These are phyloP conservation scores for Eucidaris tribuloides DNA, from an alignment of 35 echinoderm and acorn worm species.

Conservation along the genomic window DNA sequence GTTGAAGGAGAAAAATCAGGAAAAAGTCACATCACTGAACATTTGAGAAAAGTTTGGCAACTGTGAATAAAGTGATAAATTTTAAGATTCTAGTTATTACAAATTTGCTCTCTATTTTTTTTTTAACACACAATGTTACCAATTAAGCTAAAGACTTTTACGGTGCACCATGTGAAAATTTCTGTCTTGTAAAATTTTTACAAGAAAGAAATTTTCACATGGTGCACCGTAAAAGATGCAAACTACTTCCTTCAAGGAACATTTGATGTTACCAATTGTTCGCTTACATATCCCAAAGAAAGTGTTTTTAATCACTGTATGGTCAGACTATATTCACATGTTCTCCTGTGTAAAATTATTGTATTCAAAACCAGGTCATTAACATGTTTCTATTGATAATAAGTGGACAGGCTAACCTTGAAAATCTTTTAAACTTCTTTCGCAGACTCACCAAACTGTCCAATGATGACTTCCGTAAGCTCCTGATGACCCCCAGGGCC, in stretches of 20 bases:
- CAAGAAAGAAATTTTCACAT: no score
- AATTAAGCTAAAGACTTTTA: no score
- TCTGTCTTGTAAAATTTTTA: no score
- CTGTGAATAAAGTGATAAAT: no score
- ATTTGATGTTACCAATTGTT: no score
- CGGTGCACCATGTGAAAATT: no score
- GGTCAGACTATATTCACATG: background rate
- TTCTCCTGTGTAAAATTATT: background rate
- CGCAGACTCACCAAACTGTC: conserved; percentile 73
- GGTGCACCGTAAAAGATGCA: no score
- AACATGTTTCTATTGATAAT: background rate
- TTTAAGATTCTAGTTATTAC: no score
- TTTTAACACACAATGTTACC: no score
- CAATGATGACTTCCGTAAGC: conserved; percentile 94
- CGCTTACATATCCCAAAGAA: background rate
- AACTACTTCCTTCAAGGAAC: no score
- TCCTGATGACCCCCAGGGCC: conserved; percentile 93
- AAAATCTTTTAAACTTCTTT: background rate
- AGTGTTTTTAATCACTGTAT: background rate
- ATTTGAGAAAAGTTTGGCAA: no score
- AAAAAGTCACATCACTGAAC: background rate
- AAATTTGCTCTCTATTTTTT: no score
- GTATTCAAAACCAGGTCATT: background rate
- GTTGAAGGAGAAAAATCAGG: background rate
- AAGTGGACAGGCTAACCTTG: background rate